Conservation (phyloP, 2,888 invertebrate species). For the Platerodrilus igneus region DNA sequence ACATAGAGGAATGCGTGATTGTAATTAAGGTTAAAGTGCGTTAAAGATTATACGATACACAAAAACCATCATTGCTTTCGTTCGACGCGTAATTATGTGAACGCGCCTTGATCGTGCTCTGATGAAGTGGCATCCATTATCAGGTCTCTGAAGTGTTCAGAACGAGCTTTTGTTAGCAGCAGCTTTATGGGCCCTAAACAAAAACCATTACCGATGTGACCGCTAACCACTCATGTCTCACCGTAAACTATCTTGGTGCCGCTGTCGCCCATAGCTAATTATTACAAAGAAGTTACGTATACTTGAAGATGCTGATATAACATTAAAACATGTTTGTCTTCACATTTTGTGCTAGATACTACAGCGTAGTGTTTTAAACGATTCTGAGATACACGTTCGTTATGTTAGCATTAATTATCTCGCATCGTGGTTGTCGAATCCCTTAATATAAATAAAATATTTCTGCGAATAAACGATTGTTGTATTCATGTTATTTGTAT, state of each 20-base stretch:
- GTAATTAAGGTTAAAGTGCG: too few species aligned
- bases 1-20: too few species aligned
- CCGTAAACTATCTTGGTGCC: conserved; percentile 21
- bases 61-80: too few species aligned
- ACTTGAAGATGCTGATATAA: conserved; percentile 9
- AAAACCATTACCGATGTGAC: conserved; percentile 42
- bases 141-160: conserved; percentile 39
- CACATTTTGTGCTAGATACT: too few species aligned
- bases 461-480: conserved; percentile 28
- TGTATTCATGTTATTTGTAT: conserved; percentile 34
- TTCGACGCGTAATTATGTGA: conserved; percentile 24
- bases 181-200: conserved; percentile 44
- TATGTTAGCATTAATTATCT: conserved; percentile 11
- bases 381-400: too few species aligned
- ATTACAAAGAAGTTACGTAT: conserved; percentile 16
- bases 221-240: conserved; percentile 26
- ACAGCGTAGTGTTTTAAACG: too few species aligned
- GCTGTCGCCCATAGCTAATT: conserved; percentile 24
- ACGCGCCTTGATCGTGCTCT: conserved; percentile 31
- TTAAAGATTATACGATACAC: too few species aligned
- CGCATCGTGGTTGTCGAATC: conserved; percentile 17
- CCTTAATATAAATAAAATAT: conserved; percentile 18
- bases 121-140: conserved; percentile 41
- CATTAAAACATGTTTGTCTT: too few species aligned
- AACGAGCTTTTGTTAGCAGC: conserved; percentile 39